Conservation (phyloP, 2,888 invertebrate genomes). For the Lordiphosa fenestrarum region DNA sequence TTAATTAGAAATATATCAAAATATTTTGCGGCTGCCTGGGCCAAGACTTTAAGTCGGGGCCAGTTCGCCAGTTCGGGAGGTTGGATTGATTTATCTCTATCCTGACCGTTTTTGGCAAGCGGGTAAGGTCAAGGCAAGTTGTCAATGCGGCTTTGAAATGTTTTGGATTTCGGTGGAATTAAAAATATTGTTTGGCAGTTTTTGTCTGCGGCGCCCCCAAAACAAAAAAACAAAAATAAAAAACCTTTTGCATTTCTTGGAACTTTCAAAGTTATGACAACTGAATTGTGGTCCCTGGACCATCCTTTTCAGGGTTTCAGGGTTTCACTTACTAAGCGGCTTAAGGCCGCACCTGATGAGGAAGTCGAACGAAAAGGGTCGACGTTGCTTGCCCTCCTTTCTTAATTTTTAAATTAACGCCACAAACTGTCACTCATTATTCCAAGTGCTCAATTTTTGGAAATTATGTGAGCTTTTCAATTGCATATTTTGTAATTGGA, state of each 20-base stretch:
- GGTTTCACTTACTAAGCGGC: slow-evolving; percentile 70
- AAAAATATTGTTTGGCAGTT: slow-evolving; percentile 13
- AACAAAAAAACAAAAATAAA: neutral
- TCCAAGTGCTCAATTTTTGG: too few species aligned
- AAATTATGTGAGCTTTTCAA: too few species aligned
- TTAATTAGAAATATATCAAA: slow-evolving; percentile 70
- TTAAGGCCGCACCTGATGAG: slow-evolving; percentile 65
- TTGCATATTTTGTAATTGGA: slow-evolving; percentile 31
- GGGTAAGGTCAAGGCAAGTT: slow-evolving; percentile 69
- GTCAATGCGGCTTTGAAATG: slow-evolving; percentile 55
- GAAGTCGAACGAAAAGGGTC: slow-evolving; percentile 18
- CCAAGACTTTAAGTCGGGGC: slow-evolving; percentile 22
- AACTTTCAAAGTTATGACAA: slow-evolving; percentile 61
- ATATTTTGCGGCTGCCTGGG: slow-evolving; percentile 31
- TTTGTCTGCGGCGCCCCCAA: slow-evolving; percentile 54
- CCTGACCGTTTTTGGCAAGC: slow-evolving; percentile 61
- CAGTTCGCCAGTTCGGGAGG: slow-evolving; percentile 8
- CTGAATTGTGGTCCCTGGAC: slow-evolving; percentile 26
- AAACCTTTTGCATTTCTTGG: slow-evolving; percentile 60
- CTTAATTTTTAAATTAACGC: neutral
- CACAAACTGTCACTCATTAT: neutral
- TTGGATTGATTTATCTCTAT: slow-evolving; percentile 55
- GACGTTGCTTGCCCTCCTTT: slow-evolving; percentile 2
- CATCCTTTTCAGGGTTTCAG: slow-evolving; percentile 37
- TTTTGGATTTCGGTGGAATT: slow-evolving; percentile 65